Evolutionary conservation across 2,888 invertebrate genomes (phyloP), one percentile per base, ranked within the genome.

Genomic region (Phyto melanocephala): DNA sequence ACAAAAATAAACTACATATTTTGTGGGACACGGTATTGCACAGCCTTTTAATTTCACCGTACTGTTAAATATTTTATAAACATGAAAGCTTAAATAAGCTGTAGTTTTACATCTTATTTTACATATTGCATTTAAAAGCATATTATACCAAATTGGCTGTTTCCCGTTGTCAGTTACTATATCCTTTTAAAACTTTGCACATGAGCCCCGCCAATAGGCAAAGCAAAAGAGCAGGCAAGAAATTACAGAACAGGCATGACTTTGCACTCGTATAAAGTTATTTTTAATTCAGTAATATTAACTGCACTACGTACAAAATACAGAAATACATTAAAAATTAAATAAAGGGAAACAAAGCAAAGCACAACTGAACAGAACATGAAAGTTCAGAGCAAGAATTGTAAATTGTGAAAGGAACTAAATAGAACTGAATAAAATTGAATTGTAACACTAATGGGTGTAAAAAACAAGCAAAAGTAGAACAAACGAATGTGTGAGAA

Each of bases 71-170:
- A n/a, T 42, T 42, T 42, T 24, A 28, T 54, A 2, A 28, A 33
- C 17, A 35, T 33, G 33, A 10, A 15, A 56, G 54, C 33, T 15
- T 56, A 56, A 56, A 54, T 24, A 15, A n/a, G 11, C 3, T 33
- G 11, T 20, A 35, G n/a, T 47, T 6, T 37, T 35, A 11, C 35
- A 52, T 20, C 20, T 58, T 58, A 33, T 28, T 40, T 24, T 42
- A 79, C 35, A 47, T 63, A 24, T n/a, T n/a, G n/a, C n/a, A n/a
- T 67, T 71, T 37, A 65, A 15, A 47, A 79, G 79, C 65, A 79
- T 72, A 79, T 72, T 42, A 58, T 58, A 60, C 52, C 37, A 79
- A 79, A 79, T 79, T 79, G 65, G 58, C 79, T 79, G 79, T 58
- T 79, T 79, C 79, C 79, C 65, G 67, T 79, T 79, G 71, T 71